Conservation (phyloP, 2,797 vertebrate species). For the Cryptoprocta ferox region DNA sequence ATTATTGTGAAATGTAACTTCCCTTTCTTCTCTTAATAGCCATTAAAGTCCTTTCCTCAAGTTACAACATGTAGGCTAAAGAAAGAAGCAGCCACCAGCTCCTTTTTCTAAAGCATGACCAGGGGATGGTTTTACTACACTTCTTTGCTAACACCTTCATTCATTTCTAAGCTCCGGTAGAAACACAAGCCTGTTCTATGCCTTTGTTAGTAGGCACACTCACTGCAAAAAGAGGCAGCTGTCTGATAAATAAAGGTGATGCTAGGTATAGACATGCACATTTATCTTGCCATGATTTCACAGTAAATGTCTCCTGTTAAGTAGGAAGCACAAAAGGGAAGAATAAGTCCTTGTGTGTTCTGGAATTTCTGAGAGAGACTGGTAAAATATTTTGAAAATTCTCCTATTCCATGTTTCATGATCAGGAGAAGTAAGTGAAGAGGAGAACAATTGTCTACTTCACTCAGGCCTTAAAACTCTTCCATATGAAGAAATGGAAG, state of each 20-base stretch:
- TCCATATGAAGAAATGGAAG: not conserved
- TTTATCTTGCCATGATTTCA: not conserved
- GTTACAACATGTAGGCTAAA: not conserved
- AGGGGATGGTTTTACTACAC: not conserved
- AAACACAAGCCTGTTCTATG: not conserved
- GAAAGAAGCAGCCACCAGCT: not conserved
- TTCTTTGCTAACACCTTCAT: not conserved
- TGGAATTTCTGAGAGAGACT: not conserved
- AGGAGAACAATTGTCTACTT: not conserved
- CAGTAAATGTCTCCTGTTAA: constrained; percentile 5
- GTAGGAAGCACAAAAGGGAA: not conserved
- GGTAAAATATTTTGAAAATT: not conserved
- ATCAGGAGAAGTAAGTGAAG: not conserved
- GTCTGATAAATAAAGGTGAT: not conserved
- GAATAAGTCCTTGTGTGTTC: not conserved
- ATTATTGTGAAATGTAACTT: not conserved
- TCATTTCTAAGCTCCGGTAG: not conserved
- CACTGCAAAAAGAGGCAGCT: not conserved
- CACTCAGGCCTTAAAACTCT: not conserved
- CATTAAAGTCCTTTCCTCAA: not conserved
- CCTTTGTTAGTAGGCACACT: not conserved
- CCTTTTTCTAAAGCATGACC: not conserved
- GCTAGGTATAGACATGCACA: not conserved
- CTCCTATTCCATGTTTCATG: not conserved
- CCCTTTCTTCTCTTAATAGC: not conserved